A percentile compares a stretch with the other conserved stretches of the same genome.
phyloP scores from a whole-genome alignment of 2,888 invertebrate species.

The Xylota segnis region DNA sequence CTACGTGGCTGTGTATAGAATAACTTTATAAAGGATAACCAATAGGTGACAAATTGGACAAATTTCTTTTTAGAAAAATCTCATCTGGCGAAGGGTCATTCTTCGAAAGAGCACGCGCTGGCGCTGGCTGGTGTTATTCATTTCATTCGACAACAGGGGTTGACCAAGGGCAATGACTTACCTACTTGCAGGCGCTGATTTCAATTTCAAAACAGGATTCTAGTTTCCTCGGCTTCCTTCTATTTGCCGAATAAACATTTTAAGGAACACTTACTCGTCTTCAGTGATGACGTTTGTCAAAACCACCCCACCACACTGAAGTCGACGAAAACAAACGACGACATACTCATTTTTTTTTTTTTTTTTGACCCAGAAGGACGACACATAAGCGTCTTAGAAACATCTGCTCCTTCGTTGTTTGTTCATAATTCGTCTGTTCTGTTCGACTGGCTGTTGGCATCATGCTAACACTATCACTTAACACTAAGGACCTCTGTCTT shows the following conservation, averaged over 20 bases:
- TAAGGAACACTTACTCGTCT: background rate
- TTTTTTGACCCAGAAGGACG: conserved; percentile 34
- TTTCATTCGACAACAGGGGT: background rate
- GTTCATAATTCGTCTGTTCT: conserved; percentile 62
- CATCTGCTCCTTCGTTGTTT: conserved; percentile 70
- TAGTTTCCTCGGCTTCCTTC: background rate
- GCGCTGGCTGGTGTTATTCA: conserved; percentile 16
- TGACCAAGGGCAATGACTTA: conserved; percentile 18
- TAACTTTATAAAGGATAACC: background rate
- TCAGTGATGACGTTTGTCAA: conserved; percentile 20
- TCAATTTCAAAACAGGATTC: background rate
- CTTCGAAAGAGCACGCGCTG: conserved; percentile 15
- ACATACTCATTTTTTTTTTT: background rate
- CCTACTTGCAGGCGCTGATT: background rate
- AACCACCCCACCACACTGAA: conserved; percentile 15
- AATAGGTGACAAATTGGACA: conserved; percentile 13
- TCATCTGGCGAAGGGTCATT: background rate
- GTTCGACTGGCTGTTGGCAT: conserved; percentile 66
- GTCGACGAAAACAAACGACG: conserved; percentile 5
- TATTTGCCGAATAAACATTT: background rate
- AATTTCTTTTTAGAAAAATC: background rate
- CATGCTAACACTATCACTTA: conserved; percentile 76
- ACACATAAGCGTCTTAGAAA: conserved; percentile 59
- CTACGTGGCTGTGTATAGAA: background rate
- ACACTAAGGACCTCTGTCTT: conserved; percentile 75